Evolutionary conservation across 2,888 invertebrate species (phyloP).

Genomic region (Conops quadrifasciatus): DNA sequence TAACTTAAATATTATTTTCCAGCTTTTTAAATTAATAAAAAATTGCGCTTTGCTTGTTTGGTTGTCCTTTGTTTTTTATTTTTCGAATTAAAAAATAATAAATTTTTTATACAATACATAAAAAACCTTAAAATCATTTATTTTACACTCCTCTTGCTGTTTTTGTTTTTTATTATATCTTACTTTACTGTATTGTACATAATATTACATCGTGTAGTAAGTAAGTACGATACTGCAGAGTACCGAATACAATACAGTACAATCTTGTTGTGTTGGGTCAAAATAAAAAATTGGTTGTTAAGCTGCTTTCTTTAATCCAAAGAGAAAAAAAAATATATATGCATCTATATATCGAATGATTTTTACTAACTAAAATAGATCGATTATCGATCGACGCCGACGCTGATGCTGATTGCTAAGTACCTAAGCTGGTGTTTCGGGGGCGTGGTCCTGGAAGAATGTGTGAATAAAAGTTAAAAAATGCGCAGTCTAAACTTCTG

Average conservation of each 20-base stretch:
- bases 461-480: constrained; percentile 5
- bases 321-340: constrained; percentile 18
- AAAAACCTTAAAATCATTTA: constrained; percentile 25
- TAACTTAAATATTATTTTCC: too few relatives aligned
- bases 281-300: constrained; percentile 18
- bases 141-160: constrained; percentile 20
- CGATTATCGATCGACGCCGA: constrained; percentile 4
- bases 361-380: constrained; percentile 23
- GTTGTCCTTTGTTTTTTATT: constrained; percentile 19
- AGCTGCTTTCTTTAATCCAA: constrained; percentile 14
- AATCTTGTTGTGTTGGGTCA: background rate
- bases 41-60: background rate
- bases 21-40: too few relatives aligned
- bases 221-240: background rate
- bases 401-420: constrained; percentile 19
- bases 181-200: background rate
- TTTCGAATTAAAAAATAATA: background rate
- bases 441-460: constrained; percentile 52
- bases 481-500: background rate
- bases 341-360: background rate
- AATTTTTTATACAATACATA: constrained; percentile 21
- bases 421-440: constrained; percentile 53
- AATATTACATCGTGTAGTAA: background rate
- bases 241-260: background rate
- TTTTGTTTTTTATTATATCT: background rate